A percentile compares a stretch with the other conserved stretches of the same genome.
Conservation (phyloP, 2,888 invertebrate genomes). For the Seira musarum region DNA sequence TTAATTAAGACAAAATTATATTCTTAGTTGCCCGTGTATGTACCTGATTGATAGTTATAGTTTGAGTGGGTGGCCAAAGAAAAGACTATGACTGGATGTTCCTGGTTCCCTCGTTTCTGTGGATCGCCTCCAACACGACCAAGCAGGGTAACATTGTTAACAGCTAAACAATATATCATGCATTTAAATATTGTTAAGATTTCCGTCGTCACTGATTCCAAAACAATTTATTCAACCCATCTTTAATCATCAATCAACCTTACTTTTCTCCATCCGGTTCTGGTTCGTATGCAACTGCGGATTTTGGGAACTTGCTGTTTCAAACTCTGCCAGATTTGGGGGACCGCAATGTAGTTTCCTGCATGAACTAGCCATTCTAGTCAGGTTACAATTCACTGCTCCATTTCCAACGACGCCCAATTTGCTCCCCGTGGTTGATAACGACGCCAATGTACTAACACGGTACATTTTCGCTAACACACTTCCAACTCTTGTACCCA, state of each 20-base stretch:
- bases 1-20: background rate
- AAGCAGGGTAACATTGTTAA: conserved; percentile 88
- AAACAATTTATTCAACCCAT: background rate
- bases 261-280: conserved; percentile 50
- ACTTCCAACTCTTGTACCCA: background rate
- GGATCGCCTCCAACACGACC: conserved; percentile 93
- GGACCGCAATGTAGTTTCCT: conserved; percentile 30
- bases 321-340: background rate
- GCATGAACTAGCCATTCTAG: background rate
- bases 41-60: conserved; percentile 78
- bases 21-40: background rate
- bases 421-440: background rate
- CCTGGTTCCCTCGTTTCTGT: conserved; percentile 84
- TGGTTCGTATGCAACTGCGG: conserved; percentile 31
- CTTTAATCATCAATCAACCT: background rate
- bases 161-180: conserved; percentile 74
- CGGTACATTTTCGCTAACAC: background rate
- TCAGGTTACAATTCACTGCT: background rate
- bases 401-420: background rate
- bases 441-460: no score
- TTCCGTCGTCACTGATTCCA: no score
- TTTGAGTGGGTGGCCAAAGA: conserved; percentile 91
- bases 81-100: conserved; percentile 90
- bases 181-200: background rate
- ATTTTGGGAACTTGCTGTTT: conserved; percentile 13